Evolutionary conservation across 37 sponge, comb jelly and placozoan species (phyloP).

Genomic region (Axinella damicornis): DNA sequence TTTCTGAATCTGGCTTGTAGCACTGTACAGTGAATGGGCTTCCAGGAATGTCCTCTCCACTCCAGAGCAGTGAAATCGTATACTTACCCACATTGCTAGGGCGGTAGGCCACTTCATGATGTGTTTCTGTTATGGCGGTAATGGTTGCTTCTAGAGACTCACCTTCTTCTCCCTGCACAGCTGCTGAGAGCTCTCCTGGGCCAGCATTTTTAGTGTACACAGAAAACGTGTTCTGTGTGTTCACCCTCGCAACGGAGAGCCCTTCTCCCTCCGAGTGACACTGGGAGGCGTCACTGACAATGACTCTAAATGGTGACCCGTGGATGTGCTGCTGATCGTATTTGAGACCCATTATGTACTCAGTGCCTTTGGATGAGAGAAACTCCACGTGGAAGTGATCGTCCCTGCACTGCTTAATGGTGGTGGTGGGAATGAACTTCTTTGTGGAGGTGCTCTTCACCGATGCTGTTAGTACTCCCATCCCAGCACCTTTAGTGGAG

Average conservation of each 20-base stretch:
- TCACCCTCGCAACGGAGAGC: conserved; percentile 1
- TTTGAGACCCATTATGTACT: conserved; percentile 55
- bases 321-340: conserved; percentile 72
- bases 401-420: conserved; percentile 16
- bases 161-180: not conserved
- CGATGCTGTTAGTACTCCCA: conserved; percentile 49
- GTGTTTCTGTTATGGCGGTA: not conserved
- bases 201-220: conserved; percentile 35
- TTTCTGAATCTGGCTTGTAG: conserved; percentile 34
- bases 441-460: conserved; percentile 21
- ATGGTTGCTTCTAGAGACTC: not conserved
- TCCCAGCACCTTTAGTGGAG: conserved; percentile 65
- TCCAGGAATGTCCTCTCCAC: conserved; percentile 24
- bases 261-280: conserved; percentile 64
- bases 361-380: conserved; percentile 17
- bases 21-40: conserved; percentile 35
- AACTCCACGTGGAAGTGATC: conserved; percentile 46
- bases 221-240: not conserved
- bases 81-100: conserved; percentile 32
- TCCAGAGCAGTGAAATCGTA: conserved; percentile 18
- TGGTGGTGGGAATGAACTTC: conserved; percentile 20
- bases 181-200: conserved; percentile 26
- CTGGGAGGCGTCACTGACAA: conserved; percentile 11
- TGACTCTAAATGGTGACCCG: conserved; percentile 83
- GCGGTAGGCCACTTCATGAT: conserved; percentile 10